Evolutionary conservation across 2,113 vertebrate species (phyloP).

Genomic region (Smithornis capensis): DNA sequence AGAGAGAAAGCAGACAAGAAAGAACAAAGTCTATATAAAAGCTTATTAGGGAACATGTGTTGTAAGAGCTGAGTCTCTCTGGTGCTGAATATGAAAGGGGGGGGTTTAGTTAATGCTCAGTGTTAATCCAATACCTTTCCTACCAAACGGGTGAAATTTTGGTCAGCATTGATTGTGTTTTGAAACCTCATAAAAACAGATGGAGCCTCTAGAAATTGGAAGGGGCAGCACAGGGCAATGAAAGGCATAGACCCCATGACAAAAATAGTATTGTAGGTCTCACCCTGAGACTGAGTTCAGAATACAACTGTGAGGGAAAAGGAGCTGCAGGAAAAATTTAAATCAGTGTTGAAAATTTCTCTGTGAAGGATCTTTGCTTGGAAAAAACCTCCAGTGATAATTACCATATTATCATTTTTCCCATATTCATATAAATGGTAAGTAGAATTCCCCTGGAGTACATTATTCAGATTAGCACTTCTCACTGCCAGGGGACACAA

Average conservation of each 20-base stretch:
- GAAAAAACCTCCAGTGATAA: not conserved
- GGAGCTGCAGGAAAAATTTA: not conserved
- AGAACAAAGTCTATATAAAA: not conserved
- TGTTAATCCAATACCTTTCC: rapidly evolving
- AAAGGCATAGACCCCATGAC: not conserved
- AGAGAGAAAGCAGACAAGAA: not conserved
- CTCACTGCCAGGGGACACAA: constrained; percentile 12
- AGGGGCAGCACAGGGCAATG: not conserved
- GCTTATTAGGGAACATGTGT: not conserved
- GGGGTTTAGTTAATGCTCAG: not conserved
- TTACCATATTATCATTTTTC: not conserved
- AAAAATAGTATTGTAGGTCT: not conserved
- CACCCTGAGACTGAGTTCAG: not conserved
- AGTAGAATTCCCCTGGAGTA: not conserved
- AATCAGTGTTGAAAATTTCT: not conserved
- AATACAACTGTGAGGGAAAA: not conserved
- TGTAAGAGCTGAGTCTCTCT: rapidly evolving
- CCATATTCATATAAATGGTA: not conserved
- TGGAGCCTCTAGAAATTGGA: not conserved
- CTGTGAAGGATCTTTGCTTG: not conserved
- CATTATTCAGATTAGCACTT: constrained; percentile 17
- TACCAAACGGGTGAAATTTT: not conserved
- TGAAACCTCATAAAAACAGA: not conserved
- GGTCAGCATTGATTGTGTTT: not conserved
- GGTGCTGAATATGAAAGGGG: not conserved